Evolutionary conservation across 1,140 invertebrate genomes (phyloP), one percentile per base, ranked within the genome.

Genomic region (Trichoplusia ni): DNA sequence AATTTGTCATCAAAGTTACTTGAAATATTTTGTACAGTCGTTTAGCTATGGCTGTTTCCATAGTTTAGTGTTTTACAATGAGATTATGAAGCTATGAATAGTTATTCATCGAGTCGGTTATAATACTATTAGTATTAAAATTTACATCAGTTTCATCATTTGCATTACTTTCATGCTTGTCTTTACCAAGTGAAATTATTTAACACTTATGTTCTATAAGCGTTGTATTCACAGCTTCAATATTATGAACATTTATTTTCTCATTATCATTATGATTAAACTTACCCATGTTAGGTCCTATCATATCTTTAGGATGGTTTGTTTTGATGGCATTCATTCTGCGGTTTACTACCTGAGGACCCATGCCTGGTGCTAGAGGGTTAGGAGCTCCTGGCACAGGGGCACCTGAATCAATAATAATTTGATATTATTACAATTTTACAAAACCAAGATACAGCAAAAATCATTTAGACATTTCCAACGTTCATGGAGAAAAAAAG

Each of bases 251-350:
- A 54, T 38, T 19, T 4, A 38, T 9, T 21, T 21, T 35, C 19
- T 46, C 18, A 35, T n/a, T 44, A 14, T 14, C 18, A 19, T 46
- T 37, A 4, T 56, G 18, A 27, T 65, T 19, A 27, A 58, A 81
- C 91, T 93, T 90, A 95, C 95, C 95, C 93, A 95, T 93, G 91
- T 96, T 96, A 73, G 92, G 91, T 64, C 93, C 92, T 79, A 95
- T 93, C 79, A 94, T 93, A 74, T 95, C 95, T 83, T 95, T 96
- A 6, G 95, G 95, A 90, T 95, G 94, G 77, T 95, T 95, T 7
- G 94, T 93, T 88, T 96, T 96, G 75, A 96, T 94, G 71, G 95
- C 95, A 86, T 96, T 96, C 93, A 95, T 95, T 73, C 95, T 90
- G 62, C 95, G 90, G 78, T 95, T 95, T 56, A 93, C 92, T 31